Evolutionary conservation across 2,888 invertebrate genomes (phyloP).

Genomic region (Aspidiotus rigidus): DNA sequence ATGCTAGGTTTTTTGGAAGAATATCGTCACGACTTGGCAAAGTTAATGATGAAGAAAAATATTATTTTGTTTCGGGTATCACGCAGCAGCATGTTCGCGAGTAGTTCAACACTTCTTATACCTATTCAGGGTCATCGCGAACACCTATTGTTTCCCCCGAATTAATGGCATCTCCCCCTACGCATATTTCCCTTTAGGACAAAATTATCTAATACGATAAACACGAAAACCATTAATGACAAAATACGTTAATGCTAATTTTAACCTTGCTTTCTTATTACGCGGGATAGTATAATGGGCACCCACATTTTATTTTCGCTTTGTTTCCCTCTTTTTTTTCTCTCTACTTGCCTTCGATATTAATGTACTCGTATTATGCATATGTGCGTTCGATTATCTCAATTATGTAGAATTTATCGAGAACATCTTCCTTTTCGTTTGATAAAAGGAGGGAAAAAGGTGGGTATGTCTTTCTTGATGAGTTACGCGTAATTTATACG

Average conservation of each 20-base stretch:
- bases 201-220: constrained; percentile 18
- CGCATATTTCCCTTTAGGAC: constrained; percentile 10
- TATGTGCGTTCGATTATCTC: too few relatives aligned
- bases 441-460: too few relatives aligned
- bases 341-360: neutral
- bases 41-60: too few relatives aligned
- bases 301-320: constrained; percentile 24
- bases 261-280: constrained; percentile 31
- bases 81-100: too few relatives aligned
- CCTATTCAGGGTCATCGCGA: constrained; percentile 22
- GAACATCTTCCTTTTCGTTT: too few relatives aligned
- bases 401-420: too few relatives aligned
- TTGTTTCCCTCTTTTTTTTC: neutral
- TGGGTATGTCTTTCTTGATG: too few relatives aligned
- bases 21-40: too few relatives aligned
- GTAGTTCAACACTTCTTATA: neutral
- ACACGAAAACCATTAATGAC: constrained; percentile 27
- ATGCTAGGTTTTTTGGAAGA: too few relatives aligned
- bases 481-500: too few relatives aligned
- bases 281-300: constrained; percentile 13
- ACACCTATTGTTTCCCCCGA: constrained; percentile 27
- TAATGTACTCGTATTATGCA: too few relatives aligned
- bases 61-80: too few relatives aligned
- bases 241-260: constrained; percentile 29
- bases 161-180: constrained; percentile 18